These are phyloP conservation scores for Myotis lucifugus DNA, from an alignment of 2,113 vertebrate species.

Conservation along the genomic window DNA sequence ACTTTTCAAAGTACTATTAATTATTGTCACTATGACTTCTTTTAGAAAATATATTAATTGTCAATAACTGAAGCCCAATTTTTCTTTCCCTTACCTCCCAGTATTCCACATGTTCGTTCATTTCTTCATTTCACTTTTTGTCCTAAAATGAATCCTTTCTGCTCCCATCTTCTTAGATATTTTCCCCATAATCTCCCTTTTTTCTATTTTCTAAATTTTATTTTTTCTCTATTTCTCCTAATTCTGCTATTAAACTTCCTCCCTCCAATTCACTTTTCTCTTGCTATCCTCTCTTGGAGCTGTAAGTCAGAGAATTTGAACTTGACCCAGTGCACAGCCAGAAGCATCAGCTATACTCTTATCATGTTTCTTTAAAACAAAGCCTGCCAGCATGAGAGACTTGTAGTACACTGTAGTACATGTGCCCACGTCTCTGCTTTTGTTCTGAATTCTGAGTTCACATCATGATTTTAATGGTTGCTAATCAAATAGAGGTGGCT, in stretches of 20 bases:
- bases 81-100: background rate
- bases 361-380: slow-evolving; percentile 14
- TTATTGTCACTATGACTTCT: background rate
- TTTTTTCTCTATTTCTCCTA: background rate
- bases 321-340: background rate
- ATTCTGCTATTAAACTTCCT: background rate
- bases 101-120: background rate
- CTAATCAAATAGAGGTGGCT: background rate
- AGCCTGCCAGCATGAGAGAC: background rate
- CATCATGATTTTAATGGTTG: background rate
- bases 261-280: background rate
- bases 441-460: slow-evolving; percentile 40
- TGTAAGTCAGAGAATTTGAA: slow-evolving; percentile 10
- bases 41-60: background rate
- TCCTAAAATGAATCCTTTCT: slow-evolving; percentile 20
- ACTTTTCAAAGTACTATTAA: background rate
- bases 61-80: background rate
- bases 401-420: background rate
- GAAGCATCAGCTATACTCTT: background rate
- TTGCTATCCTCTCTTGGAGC: background rate
- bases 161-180: background rate
- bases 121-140: background rate
- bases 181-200: background rate
- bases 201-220: background rate
- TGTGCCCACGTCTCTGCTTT: background rate